Evolutionary conservation across 2,888 invertebrate genomes (phyloP), one percentile per base, ranked within the genome.

Genomic region (Campoplex nolae): DNA sequence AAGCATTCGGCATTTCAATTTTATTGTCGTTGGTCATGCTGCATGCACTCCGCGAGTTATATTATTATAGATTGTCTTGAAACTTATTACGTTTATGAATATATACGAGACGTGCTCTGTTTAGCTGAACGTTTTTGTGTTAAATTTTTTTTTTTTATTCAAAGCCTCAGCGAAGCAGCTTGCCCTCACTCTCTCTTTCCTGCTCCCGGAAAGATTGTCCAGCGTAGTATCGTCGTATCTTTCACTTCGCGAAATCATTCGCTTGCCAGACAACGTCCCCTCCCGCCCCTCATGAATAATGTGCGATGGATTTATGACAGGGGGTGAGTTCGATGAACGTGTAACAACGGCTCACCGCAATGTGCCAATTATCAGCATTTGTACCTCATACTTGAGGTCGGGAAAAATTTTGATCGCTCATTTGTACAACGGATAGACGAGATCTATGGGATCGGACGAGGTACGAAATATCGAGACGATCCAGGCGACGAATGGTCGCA

Each of bases 401-500:
- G 38, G 38, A n/a, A 28, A 28, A 28, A 45, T 38, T 18, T n/a
- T 32, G 67, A 65, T 45, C 67, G 35, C 54, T 78, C 68, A 82
- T 84, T 82, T 84, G 54, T 87, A 82, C 68, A 82, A 65, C 65
- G 87, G 88, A 79, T 88, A 89, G 75, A 84, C 85, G 83, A 89
- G 86, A 78, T 88, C 86, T 84, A 45, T 42, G 68, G 80, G 68
- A 58, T 71, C 62, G 70, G 80, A 77, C 82, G 87, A 68, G 79
- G n/a, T 81, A 86, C 91, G 91, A 88, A 93, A 91, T 90, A 92
- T 91, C 84, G 92, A 90, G 90, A 88, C 90, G 90, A 91, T 91
- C 92, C 93, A 92, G 84, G 88, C 85, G 89, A 91, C 89, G 91
- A 94, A 90, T 84, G 90, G 91, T 89, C 91, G 90, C 88, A 90